Conservation (phyloP, 2,888 invertebrate species). For the Phalera bucephala region DNA sequence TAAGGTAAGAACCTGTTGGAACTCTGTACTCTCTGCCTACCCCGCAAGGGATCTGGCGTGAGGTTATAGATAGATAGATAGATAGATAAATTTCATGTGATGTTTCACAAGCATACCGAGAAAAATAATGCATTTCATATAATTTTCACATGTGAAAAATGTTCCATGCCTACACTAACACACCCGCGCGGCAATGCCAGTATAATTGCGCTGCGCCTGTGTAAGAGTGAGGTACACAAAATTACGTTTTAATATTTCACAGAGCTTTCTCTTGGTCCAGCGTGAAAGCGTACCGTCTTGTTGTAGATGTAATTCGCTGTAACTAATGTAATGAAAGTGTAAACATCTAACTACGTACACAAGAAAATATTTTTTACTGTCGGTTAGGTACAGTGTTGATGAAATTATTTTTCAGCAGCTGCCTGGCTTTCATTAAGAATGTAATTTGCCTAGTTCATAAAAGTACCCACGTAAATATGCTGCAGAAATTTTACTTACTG, state of each 20-base stretch:
- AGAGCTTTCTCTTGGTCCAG: slow-evolving; percentile 14
- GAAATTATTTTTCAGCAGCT: neutral
- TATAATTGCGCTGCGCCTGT: slow-evolving; percentile 2
- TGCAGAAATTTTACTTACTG: too few species aligned
- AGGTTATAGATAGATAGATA: too few species aligned
- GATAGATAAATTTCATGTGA: too few species aligned
- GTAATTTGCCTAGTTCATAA: too few species aligned
- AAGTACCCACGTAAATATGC: too few species aligned
- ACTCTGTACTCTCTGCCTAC: too few species aligned
- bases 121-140: too few species aligned
- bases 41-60: too few species aligned
- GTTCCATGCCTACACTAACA: too few species aligned
- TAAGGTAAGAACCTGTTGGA: too few species aligned
- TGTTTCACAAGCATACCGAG: too few species aligned
- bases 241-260: slow-evolving; percentile 49
- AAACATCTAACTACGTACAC: slow-evolving; percentile 2
- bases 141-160: too few species aligned
- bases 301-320: slow-evolving; percentile 18
- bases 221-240: slow-evolving; percentile 27
- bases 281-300: slow-evolving; percentile 13
- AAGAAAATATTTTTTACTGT: slow-evolving; percentile 3
- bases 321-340: slow-evolving; percentile 16
- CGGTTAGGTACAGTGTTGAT: neutral
- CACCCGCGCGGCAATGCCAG: neutral
- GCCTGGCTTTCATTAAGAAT: neutral